Evolutionary conservation across 2,888 invertebrate species (phyloP).

Genomic region (Byasa hedistus): DNA sequence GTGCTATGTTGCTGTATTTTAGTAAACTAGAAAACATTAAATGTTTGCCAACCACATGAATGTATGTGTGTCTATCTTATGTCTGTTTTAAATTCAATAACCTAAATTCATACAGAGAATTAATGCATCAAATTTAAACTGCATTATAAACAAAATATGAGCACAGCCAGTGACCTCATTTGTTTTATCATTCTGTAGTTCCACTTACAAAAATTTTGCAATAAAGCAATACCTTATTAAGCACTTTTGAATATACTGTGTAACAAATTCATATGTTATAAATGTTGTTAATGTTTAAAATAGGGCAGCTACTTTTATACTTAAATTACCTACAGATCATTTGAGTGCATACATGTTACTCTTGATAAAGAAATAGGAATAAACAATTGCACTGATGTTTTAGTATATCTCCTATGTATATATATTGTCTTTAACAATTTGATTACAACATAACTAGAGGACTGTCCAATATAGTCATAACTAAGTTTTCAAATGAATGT

Average conservation of each 20-base stretch:
- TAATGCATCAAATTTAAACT: not conserved
- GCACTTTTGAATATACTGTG: not conserved
- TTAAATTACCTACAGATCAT: not conserved
- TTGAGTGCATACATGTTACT: not conserved
- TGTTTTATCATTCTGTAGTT: not conserved
- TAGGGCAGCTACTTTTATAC: not conserved
- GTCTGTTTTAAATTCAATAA: not conserved
- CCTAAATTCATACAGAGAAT: not conserved
- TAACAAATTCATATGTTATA: not conserved
- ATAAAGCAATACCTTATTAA: not conserved
- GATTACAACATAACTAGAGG: too few species aligned
- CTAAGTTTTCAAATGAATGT: too few species aligned
- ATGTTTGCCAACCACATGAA: not conserved
- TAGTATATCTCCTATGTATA: too few species aligned
- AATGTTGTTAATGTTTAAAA: not conserved
- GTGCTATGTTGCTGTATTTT: too few species aligned
- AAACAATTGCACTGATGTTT: too few species aligned
- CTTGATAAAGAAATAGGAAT: not conserved
- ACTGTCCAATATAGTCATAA: too few species aligned
- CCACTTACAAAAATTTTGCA: not conserved
- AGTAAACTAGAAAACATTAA: too few species aligned
- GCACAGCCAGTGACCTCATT: not conserved
- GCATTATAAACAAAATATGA: conserved; percentile 1
- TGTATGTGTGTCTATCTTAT: not conserved
- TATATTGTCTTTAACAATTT: too few species aligned